Conservation (phyloP, 1,140 invertebrate genomes). For the Atopsyche davidsoni region DNA sequence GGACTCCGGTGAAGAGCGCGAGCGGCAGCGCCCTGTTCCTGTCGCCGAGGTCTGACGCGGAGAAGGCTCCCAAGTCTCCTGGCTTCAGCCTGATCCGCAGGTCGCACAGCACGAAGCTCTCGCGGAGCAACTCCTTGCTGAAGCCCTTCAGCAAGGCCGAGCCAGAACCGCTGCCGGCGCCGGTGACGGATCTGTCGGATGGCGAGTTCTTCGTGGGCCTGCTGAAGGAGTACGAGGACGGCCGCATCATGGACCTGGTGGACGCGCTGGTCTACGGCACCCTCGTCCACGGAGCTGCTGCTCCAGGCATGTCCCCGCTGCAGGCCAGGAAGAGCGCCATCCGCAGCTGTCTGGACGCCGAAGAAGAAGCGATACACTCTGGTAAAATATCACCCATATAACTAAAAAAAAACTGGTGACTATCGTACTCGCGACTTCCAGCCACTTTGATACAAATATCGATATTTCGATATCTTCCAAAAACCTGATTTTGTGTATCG, state of each 20-base stretch:
- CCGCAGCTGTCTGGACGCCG: constrained; percentile 48
- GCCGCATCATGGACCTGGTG: constrained; percentile 37
- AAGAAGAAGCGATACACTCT: constrained; percentile 58
- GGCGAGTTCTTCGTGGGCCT: constrained; percentile 34
- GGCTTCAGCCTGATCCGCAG: constrained; percentile 57
- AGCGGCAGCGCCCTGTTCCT: constrained; percentile 45
- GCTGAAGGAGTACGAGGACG: constrained; percentile 38
- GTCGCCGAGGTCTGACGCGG: constrained; percentile 32
- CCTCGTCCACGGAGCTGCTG: constrained; percentile 19
- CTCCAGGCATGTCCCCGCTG: constrained; percentile 33
- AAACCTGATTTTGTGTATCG: too few relatives aligned
- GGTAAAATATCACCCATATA: too few relatives aligned
- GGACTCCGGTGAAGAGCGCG: constrained; percentile 41
- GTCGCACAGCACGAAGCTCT: constrained; percentile 65
- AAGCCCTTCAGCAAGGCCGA: constrained; percentile 26
- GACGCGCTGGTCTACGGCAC: constrained; percentile 25
- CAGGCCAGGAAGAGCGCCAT: constrained; percentile 45
- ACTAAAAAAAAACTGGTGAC: too few relatives aligned
- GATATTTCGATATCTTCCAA: too few relatives aligned
- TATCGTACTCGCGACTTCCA: too few relatives aligned
- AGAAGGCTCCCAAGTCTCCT: constrained; percentile 47
- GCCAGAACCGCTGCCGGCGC: constrained; percentile 36
- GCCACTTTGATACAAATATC: too few relatives aligned
- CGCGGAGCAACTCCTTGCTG: constrained; percentile 56
- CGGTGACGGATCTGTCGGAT: constrained; percentile 39